Evolutionary conservation across 2,888 invertebrate genomes (phyloP), one percentile per base, ranked within the genome.

Genomic region (Helicoverpa assulta): DNA sequence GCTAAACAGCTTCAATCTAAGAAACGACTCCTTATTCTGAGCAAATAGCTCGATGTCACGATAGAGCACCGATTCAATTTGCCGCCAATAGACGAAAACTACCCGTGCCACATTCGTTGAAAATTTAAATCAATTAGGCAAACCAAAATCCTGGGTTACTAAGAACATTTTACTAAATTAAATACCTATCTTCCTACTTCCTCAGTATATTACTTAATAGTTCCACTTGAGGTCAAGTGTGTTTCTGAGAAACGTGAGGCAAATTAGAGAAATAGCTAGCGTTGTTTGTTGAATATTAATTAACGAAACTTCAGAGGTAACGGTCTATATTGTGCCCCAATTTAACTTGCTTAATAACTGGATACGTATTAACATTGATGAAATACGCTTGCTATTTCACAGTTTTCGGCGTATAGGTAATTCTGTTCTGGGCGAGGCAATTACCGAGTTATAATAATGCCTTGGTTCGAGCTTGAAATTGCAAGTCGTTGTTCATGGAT

Each of bases 231-330:
- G 84, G 81, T 79, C 84, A 84, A 84, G 71, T 74, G 60, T 71
- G 58, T 82, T 82, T 70, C 55, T 73, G 61, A 61, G 65, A 73
- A 77, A 78, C 83, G 74, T 83, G 81, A 79, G 69, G 71, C 71
- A 74, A 79, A 81, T 84, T 77, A 81, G 73, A 73, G 84, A 82
- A 85, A 85, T 84, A 66, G 60, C 75, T 77, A 63, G 54, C 67
- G 70, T 77, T 76, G 75, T 75, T 78, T 72, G 70, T 69, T 80
- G 78, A 76, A 80, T 75, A 80, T 76, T 73, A 82, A 84, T 70
- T 80, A 67, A 70, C 18, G 57, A 63, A 82, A 84, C 73, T 84
- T 75, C 16, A 60, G 43, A 73, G 74, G 77, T 80, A 67, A 26
- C 54, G 59, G 43, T 55, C 59, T 64, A 63, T 67, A 73, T 69